Evolutionary conservation across 2,888 invertebrate genomes (phyloP).

Genomic region (Drosophila monieri): DNA sequence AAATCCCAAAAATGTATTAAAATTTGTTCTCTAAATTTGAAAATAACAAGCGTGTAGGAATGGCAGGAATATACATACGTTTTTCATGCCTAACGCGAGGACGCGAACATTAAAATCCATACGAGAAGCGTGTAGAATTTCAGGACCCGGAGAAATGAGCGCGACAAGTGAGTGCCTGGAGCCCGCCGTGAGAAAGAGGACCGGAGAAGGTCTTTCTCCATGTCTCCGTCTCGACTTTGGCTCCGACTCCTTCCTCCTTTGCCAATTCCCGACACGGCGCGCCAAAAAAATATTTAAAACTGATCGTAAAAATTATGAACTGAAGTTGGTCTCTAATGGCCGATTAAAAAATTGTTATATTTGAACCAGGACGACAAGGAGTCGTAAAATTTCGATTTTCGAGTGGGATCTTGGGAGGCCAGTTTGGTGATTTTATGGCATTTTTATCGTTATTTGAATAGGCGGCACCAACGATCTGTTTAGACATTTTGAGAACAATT

Average conservation of each 20-base stretch:
- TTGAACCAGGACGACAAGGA: conserved; percentile 73
- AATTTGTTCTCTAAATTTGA: conserved; percentile 37
- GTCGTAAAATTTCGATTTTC: conserved; percentile 41
- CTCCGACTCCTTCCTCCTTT: conserved; percentile 31
- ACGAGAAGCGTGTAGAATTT: conserved; percentile 70
- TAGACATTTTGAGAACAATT: conserved; percentile 76
- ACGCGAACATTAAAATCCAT: conserved; percentile 53
- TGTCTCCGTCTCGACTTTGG: conserved; percentile 18
- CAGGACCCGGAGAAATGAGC: conserved; percentile 54
- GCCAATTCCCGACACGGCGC: conserved; percentile 66
- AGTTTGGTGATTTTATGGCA: conserved; percentile 65
- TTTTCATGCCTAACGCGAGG: conserved; percentile 52
- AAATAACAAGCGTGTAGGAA: conserved; percentile 54
- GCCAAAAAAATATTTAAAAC: conserved; percentile 62
- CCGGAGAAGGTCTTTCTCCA: conserved; percentile 48
- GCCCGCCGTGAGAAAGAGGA: conserved; percentile 64
- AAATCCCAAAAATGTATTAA: neutral
- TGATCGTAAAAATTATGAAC: conserved; percentile 64
- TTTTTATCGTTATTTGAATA: conserved; percentile 80
- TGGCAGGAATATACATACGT: conserved; percentile 9
- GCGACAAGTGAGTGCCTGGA: conserved; percentile 38
- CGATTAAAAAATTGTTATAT: conserved; percentile 70
- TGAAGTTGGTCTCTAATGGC: conserved; percentile 53
- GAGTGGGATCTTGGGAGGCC: conserved; percentile 52
- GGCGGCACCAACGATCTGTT: conserved; percentile 80